Percentiles rank a stretch among this genome's conserved stretches.
Conservation (phyloP, 2,888 invertebrate genomes). For the Steinernema hermaphroditum region DNA sequence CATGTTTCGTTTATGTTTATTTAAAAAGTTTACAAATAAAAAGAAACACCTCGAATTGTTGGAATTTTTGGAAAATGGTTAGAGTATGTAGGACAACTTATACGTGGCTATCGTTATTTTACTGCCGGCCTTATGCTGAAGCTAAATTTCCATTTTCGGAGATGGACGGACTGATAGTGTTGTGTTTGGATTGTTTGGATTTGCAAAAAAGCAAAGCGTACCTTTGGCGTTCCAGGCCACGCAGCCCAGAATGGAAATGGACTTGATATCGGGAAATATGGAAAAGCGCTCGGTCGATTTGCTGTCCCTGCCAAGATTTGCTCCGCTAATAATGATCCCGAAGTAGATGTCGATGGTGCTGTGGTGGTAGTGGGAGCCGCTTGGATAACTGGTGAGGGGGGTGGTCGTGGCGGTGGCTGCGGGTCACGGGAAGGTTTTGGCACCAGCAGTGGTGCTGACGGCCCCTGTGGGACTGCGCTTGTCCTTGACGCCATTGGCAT, state of each 20-base stretch:
- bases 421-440: background rate
- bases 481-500: background rate
- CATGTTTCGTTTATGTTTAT: too few species aligned
- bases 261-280: conserved; percentile 5
- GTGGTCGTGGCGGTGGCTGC: background rate
- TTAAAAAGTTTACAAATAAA: too few species aligned
- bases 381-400: background rate
- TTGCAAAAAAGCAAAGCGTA: too few species aligned
- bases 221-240: background rate
- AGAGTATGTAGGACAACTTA: too few species aligned
- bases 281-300: background rate
- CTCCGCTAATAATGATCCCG: background rate
- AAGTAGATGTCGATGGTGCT: background rate
- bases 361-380: background rate
- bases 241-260: conserved; percentile 13
- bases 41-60: too few species aligned
- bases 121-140: too few species aligned
- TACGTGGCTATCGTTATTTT: too few species aligned
- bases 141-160: too few species aligned
- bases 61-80: too few species aligned
- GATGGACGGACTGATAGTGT: too few species aligned
- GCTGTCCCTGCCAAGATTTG: background rate
- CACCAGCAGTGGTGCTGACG: background rate
- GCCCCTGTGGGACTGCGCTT: background rate
- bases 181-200: too few species aligned